Evolutionary conservation across 2,797 vertebrate species (phyloP), one percentile per base, ranked within the genome.

Genomic region (Cuniculus paca): DNA sequence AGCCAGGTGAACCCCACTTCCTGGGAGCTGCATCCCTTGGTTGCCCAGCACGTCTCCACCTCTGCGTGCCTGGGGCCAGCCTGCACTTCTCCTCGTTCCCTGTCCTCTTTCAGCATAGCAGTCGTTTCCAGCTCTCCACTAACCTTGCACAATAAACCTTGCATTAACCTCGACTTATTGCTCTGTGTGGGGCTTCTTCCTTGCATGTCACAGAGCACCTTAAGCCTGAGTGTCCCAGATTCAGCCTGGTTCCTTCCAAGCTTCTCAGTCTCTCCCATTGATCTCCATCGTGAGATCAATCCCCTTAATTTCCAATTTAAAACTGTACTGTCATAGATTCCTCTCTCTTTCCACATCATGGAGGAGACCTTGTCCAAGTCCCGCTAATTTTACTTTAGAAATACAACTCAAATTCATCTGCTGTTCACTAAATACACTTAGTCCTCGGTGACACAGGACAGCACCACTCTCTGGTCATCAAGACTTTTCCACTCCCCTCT

Each of bases 121-220:
- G 10, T 0, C 0, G 3, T 2, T 4, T 2, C 50, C 31, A 34
- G 48, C 28, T 20, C 48, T 31, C 45, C 19, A 22, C 16, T 0
- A 9, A 24, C 19, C 36, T 34, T 20, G 4, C 5, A 9, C 36
- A 19, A 9, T n/a, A 39, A 24, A 1, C 17, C 19, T 36, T 16
- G 19, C 34, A 3, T 36, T 70, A 11, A 39, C 39, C 39, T 6
- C 6, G 36, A 24, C 36, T 20, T 70, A 20, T 10, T 12, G 36
- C 5, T 42, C 68, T 13, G 22, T 20, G 68, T 24, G 68, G 36
- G 22, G 20, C 36, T 42, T 19, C 68, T 3, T 22, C 36, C 20
- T 2, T 42, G 20, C 36, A 13, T 2, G 11, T 72, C 70, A 26
- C 5, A 6, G 70, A 11, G 22, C 10, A n/a, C 22, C 52, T 4